Base-by-base conservation (phyloP, 2,888 invertebrate species). In the Empis stercorea region DNA sequence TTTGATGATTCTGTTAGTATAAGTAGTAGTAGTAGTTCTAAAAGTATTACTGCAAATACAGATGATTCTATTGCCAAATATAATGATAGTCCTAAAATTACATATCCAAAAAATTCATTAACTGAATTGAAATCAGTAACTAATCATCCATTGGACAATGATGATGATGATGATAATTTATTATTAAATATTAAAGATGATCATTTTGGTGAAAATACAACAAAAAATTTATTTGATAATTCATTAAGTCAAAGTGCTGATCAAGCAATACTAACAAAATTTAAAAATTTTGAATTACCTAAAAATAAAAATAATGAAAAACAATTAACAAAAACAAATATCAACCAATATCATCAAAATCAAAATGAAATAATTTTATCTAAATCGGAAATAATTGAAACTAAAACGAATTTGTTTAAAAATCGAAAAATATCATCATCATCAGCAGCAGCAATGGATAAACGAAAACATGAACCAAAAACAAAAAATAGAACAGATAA, bases 171-270 rank as follows among this genome's bases (percentile, higher is more conserved):
- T 17, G 14, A 41, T 14, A 47, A 50, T 16, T 32, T 37, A 44
- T 43, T 59, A 57, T 64, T 79, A 44, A 78, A 78, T 55, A 79
- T 79, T 61, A 79, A 78, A 55, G 78, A 78, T 52, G 78, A 79
- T 56, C 77, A 79, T 59, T 79, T 79, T 53, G 79, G 78, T 0
- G 75, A 76, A 55, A 62, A 64, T 48, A 62, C 62, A 9, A 63
- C 60, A n/a, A 60, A 61, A 36, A 61, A 59, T 52, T 55, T 61
- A 50, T 59, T 60, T 44, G 56, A 58, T 46, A 53, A 59, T 38
- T 60, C 60, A 3, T 46, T 64, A 3, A 64, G 59, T 44, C 63
- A 61, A 44, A 70, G 68, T 51, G 62, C 60, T 0, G 67, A 68
- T 52, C 40, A 27, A n/a, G 9, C 14, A 14, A 2, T 10, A 10